A percentile compares a stretch with the other conserved stretches of the same genome.
phyloP scores from a whole-genome alignment of 1,140 invertebrate species.

The Neelides sp. region DNA sequence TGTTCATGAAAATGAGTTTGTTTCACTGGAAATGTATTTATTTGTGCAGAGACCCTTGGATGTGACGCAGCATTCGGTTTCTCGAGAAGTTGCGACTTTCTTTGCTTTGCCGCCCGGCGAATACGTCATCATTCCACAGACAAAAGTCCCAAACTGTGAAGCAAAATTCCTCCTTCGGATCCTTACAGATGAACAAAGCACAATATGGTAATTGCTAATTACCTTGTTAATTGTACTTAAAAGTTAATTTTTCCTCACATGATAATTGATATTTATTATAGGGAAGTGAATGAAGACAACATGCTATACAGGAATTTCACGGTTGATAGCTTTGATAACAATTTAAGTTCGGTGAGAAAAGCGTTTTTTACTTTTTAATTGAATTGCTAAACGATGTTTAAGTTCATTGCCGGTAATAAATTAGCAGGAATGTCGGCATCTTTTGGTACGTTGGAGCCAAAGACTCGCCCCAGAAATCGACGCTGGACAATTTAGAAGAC shows the following conservation, averaged over 20 bases:
- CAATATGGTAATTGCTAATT: constrained; percentile 53
- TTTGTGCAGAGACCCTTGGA: constrained; percentile 52
- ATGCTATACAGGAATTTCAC: constrained; percentile 52
- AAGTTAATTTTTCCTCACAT: not conserved
- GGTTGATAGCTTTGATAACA: constrained; percentile 46
- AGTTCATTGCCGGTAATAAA: no score
- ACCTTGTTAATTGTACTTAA: not conserved
- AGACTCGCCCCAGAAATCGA: constrained; percentile 53
- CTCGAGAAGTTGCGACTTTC: constrained; percentile 58
- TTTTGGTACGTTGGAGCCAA: constrained; percentile 27
- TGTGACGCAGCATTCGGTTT: constrained; percentile 52
- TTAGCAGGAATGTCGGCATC: constrained; percentile 32
- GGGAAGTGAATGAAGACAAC: constrained; percentile 66
- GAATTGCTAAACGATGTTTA: no score
- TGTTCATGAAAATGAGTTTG: no score
- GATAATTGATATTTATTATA: constrained; percentile 33
- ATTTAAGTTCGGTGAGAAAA: constrained; percentile 19
- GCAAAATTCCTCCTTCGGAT: constrained; percentile 56
- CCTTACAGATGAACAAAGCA: constrained; percentile 56
- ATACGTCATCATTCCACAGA: constrained; percentile 65
- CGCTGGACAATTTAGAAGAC: constrained; percentile 47
- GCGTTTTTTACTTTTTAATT: not conserved
- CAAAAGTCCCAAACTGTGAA: constrained; percentile 51
- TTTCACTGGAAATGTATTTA: constrained; percentile 16
- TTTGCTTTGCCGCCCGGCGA: constrained; percentile 60